phyloP scores from a whole-genome alignment of 2,888 invertebrate species.

The Monochamus alternatus region DNA sequence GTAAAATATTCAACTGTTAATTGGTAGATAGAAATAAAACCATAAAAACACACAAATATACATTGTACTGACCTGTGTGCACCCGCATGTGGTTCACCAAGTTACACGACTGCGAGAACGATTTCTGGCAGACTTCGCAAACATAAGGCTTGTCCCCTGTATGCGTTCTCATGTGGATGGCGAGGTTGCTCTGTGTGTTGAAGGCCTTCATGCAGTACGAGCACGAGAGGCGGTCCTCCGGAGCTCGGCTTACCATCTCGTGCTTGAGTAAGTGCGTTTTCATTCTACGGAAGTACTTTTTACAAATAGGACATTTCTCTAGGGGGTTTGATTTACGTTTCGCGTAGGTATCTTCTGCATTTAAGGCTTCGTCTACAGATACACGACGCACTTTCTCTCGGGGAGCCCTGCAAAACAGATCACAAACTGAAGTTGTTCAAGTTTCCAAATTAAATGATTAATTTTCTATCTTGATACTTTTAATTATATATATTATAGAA shows the following conservation, averaged over 20 bases:
- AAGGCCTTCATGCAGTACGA: conserved; percentile 63
- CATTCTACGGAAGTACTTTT: conserved; percentile 69
- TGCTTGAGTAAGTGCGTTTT: conserved; percentile 71
- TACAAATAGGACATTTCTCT: conserved; percentile 69
- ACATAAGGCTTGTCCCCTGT: conserved; percentile 67
- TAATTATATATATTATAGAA: too few species aligned
- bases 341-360: conserved; percentile 60
- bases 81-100: conserved; percentile 68
- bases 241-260: conserved; percentile 59
- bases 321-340: conserved; percentile 67
- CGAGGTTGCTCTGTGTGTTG: conserved; percentile 66
- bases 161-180: conserved; percentile 68
- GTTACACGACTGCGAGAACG: conserved; percentile 69
- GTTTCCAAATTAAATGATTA: neutral
- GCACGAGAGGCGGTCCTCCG: conserved; percentile 62
- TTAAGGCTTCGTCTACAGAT: conserved; percentile 63
- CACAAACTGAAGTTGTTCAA: neutral
- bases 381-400: conserved; percentile 62
- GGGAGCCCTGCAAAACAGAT: conserved; percentile 48
- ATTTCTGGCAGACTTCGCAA: conserved; percentile 68
- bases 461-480: neutral
- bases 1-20: neutral
- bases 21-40: neutral
- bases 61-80: conserved; percentile 63
- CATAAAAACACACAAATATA: neutral